Evolutionary conservation across 2,113 vertebrate species (phyloP).

Genomic region (Ellobius talpinus): DNA sequence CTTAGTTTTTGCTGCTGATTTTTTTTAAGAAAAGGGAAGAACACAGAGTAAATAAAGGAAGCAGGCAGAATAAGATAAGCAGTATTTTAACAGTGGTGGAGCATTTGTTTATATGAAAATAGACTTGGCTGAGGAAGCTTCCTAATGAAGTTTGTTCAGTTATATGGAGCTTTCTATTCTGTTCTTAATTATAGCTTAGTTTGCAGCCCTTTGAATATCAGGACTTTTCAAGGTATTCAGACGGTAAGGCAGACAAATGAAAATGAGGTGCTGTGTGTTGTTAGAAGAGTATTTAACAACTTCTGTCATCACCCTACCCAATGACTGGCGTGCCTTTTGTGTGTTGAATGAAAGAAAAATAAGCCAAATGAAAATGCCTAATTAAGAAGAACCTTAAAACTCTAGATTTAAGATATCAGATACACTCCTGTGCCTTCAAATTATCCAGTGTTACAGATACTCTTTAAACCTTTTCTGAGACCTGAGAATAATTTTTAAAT

Average conservation of each 20-base stretch:
- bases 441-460: slow-evolving; percentile 72
- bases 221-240: slow-evolving; percentile 60
- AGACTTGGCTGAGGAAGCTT: slow-evolving; percentile 30
- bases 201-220: slow-evolving; percentile 16
- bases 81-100: slow-evolving; percentile 1
- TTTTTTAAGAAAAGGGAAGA: slow-evolving; percentile 31
- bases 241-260: slow-evolving; percentile 67
- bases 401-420: slow-evolving; percentile 50
- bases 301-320: not conserved
- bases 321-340: slow-evolving; percentile 30
- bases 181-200: slow-evolving; percentile 50
- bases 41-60: not conserved
- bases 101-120: slow-evolving; percentile 12
- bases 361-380: slow-evolving; percentile 38
- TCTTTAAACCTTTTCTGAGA: slow-evolving; percentile 72
- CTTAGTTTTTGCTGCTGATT: slow-evolving; percentile 80
- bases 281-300: slow-evolving; percentile 37
- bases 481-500: slow-evolving; percentile 76
- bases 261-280: not conserved
- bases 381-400: slow-evolving; percentile 33
- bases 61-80: not conserved
- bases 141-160: slow-evolving; percentile 50
- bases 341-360: slow-evolving; percentile 51
- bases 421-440: slow-evolving; percentile 26
- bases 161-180: slow-evolving; percentile 38